Conservation (phyloP, 1,140 invertebrate species). For the Cataglyphis hispanica region DNA sequence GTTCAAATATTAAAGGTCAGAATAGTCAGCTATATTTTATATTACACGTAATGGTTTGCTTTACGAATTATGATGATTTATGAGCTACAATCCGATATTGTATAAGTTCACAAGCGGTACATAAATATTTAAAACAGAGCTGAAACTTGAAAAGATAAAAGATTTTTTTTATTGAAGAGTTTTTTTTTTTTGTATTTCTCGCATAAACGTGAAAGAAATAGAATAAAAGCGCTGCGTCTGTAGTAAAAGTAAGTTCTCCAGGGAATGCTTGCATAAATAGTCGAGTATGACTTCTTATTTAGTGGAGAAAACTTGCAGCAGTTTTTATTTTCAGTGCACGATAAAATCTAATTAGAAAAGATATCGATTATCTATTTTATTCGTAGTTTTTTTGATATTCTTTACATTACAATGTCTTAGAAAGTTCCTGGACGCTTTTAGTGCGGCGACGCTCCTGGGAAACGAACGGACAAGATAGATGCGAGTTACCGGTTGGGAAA, state of each 20-base stretch:
- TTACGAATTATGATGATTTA: background rate
- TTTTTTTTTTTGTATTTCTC: conserved; percentile 9
- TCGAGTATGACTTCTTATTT: conserved; percentile 53
- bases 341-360: conserved; percentile 77
- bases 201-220: conserved; percentile 7
- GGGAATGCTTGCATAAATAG: conserved; percentile 28
- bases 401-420: conserved; percentile 66
- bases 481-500: conserved; percentile 19
- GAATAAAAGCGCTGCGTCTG: background rate
- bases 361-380: conserved; percentile 70
- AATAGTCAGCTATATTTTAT: background rate
- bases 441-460: conserved; percentile 16
- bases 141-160: conserved; percentile 3
- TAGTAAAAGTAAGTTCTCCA: conserved; percentile 6
- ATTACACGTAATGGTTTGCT: background rate
- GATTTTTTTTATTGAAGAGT: background rate
- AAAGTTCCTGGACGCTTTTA: conserved; percentile 19
- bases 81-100: background rate
- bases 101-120: background rate
- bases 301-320: conserved; percentile 38
- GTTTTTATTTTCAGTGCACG: conserved; percentile 56
- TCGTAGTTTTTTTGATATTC: conserved; percentile 47
- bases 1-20: conserved; percentile 47
- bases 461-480: conserved; percentile 19
- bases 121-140: background rate